Evolutionary conservation across 2,888 invertebrate genomes (phyloP), one percentile per base, ranked within the genome.

Genomic region (Eupithecia centaureata): DNA sequence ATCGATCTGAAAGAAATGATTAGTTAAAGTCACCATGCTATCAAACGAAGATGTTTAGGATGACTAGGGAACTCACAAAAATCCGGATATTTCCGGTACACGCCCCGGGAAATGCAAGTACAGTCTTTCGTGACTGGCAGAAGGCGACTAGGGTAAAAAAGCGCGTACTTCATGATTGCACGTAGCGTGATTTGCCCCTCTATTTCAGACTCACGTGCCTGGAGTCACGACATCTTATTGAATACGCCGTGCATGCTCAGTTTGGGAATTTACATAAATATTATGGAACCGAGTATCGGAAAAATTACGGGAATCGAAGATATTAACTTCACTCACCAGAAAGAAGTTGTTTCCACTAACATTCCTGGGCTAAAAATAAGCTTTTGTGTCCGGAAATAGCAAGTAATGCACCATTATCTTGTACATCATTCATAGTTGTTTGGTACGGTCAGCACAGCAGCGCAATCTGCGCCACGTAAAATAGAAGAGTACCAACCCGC

Each of bases 1-100:
- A 71, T 95, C 94, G 94, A 95, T 94, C 95, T 95, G 84, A 67
- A 79, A 80, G 65, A 54, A 59, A 22, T 10, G 7, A n/a, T 56
- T 18, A 18, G 18, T 30, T 52, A 28, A 47, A 57, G 13, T 18
- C 30, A 52, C 12, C 52, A 18, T 57, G 1, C 4, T 52, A 51
- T 33, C 22, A 13, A 67, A 65, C 42, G 61, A 64, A 12, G 54
- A 32, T 52, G 15, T 54, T 51, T 5, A 27, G 22, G 15, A 18
- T 52, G 4, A 54, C 35, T 30, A 33, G 32, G 57, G 42, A 59
- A 80, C 85, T 87, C 84, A 64, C 69, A 73, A 67, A 73, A 63
- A 68, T 52, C 22, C 32, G 61, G 61, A 63, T 70, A 73, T 61
- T 70, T 28, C 63, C 63, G 52, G 57, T 52, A 30, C 12, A n/a